Percentiles rank a stretch among this genome's conserved stretches.
These are phyloP conservation scores for Leptura quadrifasciata DNA, from an alignment of 2,888 invertebrate species.

Conservation along the genomic window DNA sequence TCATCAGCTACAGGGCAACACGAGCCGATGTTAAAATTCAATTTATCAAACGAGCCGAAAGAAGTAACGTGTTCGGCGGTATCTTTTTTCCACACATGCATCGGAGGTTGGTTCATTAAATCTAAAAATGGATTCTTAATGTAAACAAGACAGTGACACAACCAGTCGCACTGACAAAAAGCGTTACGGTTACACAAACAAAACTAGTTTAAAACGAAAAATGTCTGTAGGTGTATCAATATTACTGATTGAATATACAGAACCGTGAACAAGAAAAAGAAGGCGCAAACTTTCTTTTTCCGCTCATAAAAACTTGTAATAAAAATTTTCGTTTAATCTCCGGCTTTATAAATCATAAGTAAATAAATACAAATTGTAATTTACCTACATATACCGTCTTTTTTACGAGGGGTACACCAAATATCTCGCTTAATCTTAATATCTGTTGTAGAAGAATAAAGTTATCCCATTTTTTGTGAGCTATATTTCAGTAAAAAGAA, in stretches of 20 bases:
- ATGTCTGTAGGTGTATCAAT: not conserved
- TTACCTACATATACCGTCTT: too few relatives aligned
- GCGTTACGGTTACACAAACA: not conserved
- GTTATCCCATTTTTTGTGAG: too few relatives aligned
- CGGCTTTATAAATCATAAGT: too few relatives aligned
- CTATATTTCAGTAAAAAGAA: too few relatives aligned
- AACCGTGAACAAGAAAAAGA: too few relatives aligned
- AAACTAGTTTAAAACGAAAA: not conserved
- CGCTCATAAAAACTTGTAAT: too few relatives aligned
- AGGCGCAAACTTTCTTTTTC: too few relatives aligned
- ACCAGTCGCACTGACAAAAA: not conserved
- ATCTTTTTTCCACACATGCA: slow-evolving; percentile 8
- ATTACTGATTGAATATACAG: not conserved
- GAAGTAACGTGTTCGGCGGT: slow-evolving; percentile 3
- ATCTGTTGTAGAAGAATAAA: too few relatives aligned
- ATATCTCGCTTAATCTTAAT: too few relatives aligned
- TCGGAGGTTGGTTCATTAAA: slow-evolving; percentile 17
- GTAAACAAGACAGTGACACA: slow-evolving; percentile 14
- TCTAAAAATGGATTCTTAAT: slow-evolving; percentile 21
- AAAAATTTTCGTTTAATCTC: too few relatives aligned
- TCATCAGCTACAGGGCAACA: not conserved
- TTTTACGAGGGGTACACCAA: too few relatives aligned
- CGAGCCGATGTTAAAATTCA: not conserved
- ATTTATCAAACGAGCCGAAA: slow-evolving; percentile 3
- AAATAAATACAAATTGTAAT: too few relatives aligned